These are phyloP conservation scores for Conus betulinus DNA, from an alignment of 1,140 invertebrate species.

Conservation along the genomic window DNA sequence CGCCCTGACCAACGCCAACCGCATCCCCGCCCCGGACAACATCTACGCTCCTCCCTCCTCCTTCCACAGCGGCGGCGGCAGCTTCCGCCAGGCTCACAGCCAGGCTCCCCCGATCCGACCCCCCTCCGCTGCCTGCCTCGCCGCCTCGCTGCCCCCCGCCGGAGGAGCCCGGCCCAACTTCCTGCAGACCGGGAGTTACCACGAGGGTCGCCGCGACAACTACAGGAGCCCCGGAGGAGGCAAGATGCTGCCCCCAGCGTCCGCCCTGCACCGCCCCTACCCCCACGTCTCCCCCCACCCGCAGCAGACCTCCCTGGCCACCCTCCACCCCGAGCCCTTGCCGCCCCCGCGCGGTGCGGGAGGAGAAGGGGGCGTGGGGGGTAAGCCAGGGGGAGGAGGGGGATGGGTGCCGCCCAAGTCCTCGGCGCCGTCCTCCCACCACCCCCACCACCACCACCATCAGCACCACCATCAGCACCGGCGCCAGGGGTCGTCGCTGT, in stretches of 20 bases:
- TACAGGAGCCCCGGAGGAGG: neutral
- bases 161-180: neutral
- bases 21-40: neutral
- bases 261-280: neutral
- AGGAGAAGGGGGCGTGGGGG: neutral
- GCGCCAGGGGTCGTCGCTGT: conserved; percentile 22
- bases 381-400: neutral
- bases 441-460: neutral
- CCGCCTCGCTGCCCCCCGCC: neutral
- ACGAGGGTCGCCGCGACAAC: conserved; percentile 25
- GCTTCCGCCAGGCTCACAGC: neutral
- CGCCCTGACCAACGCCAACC: neutral
- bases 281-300: neutral
- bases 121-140: neutral
- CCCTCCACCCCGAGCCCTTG: conserved; percentile 10
- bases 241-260: neutral
- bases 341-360: neutral
- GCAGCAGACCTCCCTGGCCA: neutral
- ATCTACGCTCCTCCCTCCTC: conserved; percentile 8
- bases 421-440: conserved; percentile 8
- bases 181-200: conserved; percentile 28
- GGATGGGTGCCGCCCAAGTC: conserved; percentile 11
- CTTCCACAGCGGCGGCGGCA: neutral
- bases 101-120: neutral
- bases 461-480: neutral